Base-by-base conservation (phyloP, 2,113 vertebrate species). In the Gymnocephalus cernua region DNA sequence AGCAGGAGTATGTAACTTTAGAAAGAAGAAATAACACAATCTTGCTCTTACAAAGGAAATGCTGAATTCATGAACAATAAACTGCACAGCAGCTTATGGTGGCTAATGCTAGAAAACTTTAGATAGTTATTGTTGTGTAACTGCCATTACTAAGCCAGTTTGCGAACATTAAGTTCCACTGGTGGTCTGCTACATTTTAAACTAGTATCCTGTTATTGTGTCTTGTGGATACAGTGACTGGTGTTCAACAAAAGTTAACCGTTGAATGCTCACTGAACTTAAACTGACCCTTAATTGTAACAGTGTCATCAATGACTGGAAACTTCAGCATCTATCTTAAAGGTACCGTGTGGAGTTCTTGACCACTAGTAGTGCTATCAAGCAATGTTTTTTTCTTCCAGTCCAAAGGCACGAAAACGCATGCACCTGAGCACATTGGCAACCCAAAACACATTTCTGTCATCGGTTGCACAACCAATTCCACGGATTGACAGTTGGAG, bases 1-100 rank as follows among this genome's bases (percentile, higher is more conserved):
- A 14, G 1, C 25, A 25, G 13, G 4, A 48, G 5, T n/a, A 6
- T 41, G 15, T 15, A 41, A 21, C 3, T 63, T 47, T 45, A 48
- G 3, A 47, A 72, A 12, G n/a, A 69, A 48, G 35, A 70, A 62
- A 35, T 29, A 21, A 79, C 35, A 45, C 32, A 50, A 48, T 27
- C 16, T 23, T 53, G 29, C 44, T 66, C 7, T 41, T 13, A 15
- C 4, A 15, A 10, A 48, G 18, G 29, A 51, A 29, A 51, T 41
- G 14, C 18, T 62, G 58, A 41, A 19, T 53, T 53, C 12, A 75
- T n/a, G 44, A 27, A 6, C n/a, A 53, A 19, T 44, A 19, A 25
- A 53, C 29, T 3, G 1, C 41, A 59, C 0, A 57, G 68, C 7
- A 71, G 41, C 54, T 59, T 32, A 10, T 72, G 38, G 18, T 29